Conservation (phyloP, 2,113 vertebrate genomes). For the Platichthys flesus region DNA sequence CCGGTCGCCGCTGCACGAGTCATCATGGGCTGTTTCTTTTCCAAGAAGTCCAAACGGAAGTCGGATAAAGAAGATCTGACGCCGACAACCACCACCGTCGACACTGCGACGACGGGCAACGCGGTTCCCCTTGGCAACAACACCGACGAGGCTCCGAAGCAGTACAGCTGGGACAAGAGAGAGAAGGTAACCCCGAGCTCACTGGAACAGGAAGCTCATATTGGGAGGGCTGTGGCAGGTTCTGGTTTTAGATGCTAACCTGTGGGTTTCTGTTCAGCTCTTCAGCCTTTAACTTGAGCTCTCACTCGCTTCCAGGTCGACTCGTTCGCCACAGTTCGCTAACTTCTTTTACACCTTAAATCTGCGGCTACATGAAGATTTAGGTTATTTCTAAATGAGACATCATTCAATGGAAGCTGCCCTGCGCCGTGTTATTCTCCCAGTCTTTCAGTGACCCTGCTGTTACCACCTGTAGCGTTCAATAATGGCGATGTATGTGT, state of each 20-base stretch:
- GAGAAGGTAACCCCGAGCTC: conserved; percentile 78
- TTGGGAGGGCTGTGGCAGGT: too few relatives aligned
- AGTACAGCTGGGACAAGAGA: conserved; percentile 88
- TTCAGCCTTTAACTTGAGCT: not conserved
- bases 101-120: conserved; percentile 68
- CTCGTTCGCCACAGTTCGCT: too few relatives aligned
- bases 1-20: not conserved
- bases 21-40: conserved; percentile 85
- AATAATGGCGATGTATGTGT: too few relatives aligned
- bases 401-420: too few relatives aligned
- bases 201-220: not conserved
- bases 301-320: not conserved
- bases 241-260: not conserved
- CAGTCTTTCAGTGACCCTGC: not conserved
- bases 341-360: not conserved
- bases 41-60: conserved; percentile 85
- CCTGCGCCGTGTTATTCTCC: too few relatives aligned
- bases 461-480: not conserved
- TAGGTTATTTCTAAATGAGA: not conserved
- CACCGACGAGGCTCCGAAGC: conserved; percentile 81
- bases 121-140: conserved; percentile 77
- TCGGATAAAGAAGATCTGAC: conserved; percentile 71
- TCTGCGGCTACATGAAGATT: not conserved
- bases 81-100: conserved; percentile 59
- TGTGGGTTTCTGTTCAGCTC: not conserved